Conservation (phyloP, 1,140 invertebrate genomes). For the Sycophaga agraensis region DNA sequence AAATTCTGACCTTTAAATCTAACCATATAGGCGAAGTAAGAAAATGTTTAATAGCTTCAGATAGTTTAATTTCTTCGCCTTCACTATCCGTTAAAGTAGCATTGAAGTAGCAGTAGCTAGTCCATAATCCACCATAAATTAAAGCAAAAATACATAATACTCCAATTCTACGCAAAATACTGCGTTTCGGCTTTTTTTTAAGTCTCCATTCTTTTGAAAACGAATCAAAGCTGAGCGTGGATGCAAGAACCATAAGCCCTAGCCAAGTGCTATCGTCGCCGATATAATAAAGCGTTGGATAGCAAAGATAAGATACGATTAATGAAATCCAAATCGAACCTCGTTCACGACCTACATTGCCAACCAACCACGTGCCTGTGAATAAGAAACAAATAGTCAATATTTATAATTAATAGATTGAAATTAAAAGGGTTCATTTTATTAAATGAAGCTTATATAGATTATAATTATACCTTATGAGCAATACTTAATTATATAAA, state of each 20-base stretch:
- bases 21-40: slow-evolving; percentile 81
- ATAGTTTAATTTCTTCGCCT: slow-evolving; percentile 82
- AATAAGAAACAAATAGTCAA: background rate
- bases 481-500: too few relatives aligned
- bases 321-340: slow-evolving; percentile 71
- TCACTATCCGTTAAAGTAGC: slow-evolving; percentile 82
- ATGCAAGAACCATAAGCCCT: slow-evolving; percentile 64
- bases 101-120: slow-evolving; percentile 86
- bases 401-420: too few relatives aligned
- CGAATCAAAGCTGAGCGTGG: slow-evolving; percentile 69
- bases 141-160: slow-evolving; percentile 63
- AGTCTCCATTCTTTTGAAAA: slow-evolving; percentile 78
- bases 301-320: slow-evolving; percentile 67
- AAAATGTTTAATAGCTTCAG: slow-evolving; percentile 87
- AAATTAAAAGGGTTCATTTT: too few relatives aligned
- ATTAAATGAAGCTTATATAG: too few relatives aligned
- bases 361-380: slow-evolving; percentile 72
- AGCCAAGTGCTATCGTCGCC: slow-evolving; percentile 71
- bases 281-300: slow-evolving; percentile 66
- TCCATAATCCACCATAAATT: slow-evolving; percentile 75
- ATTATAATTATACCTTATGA: too few relatives aligned
- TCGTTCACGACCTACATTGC: slow-evolving; percentile 82
- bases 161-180: slow-evolving; percentile 53
- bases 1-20: slow-evolving; percentile 56
- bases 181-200: slow-evolving; percentile 60